Conservation (phyloP, 2,113 vertebrate species). For the Herpailurus yagouaroundi region DNA sequence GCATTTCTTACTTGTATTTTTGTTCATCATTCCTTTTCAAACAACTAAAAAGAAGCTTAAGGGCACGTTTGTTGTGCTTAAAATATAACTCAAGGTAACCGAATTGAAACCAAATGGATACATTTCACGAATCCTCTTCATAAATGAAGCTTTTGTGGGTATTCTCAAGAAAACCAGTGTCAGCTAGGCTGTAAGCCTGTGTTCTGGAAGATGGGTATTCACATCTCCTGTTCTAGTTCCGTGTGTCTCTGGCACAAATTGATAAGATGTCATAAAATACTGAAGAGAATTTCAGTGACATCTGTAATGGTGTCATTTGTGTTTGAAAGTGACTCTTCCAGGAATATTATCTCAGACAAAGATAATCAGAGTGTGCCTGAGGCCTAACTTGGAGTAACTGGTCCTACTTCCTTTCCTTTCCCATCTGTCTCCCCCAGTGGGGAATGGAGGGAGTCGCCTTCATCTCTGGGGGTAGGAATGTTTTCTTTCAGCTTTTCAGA, state of each 20-base stretch:
- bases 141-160: background rate
- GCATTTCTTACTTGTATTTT: background rate
- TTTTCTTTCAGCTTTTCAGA: conserved; percentile 26
- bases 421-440: background rate
- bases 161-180: background rate
- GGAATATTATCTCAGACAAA: background rate
- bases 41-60: background rate
- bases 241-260: background rate
- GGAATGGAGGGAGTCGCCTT: background rate
- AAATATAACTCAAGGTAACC: background rate
- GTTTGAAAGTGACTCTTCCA: conserved; percentile 16
- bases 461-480: background rate
- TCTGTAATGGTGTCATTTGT: background rate
- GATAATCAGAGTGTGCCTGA: background rate
- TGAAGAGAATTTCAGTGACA: background rate
- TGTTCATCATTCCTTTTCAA: background rate
- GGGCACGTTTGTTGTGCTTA: background rate
- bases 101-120: conserved; percentile 21
- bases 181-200: background rate
- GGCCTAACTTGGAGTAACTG: background rate
- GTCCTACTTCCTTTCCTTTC: background rate
- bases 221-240: background rate
- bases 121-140: background rate
- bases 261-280: background rate
- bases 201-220: background rate